Evolutionary conservation across 1,140 invertebrate species (phyloP), one percentile per base, ranked within the genome.

Genomic region (Octopus bimaculoides): DNA sequence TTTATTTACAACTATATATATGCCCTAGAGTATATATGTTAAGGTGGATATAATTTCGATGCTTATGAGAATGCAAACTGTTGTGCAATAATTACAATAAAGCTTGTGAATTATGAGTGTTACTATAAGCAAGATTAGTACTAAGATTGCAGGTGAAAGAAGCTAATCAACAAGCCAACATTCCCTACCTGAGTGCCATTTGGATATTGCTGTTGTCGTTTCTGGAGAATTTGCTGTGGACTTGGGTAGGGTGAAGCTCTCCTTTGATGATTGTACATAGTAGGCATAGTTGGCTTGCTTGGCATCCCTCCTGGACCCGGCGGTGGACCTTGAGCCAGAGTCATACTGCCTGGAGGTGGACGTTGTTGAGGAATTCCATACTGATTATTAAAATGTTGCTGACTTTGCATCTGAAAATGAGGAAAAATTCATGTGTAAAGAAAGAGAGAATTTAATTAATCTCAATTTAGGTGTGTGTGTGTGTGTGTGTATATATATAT

Each of bases 261-360:
- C 77, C 85, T 82, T 17, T 61, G 77, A 71, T 71, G 66, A 71
- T 71, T 71, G 75, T 86, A 86, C 85, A 87, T 85, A 61, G 80
- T 82, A 84, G 73, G 82, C 82, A 88, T 85, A 56, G 84, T 83
- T 12, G 81, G 80, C 82, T 87, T 89, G 78, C 84, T 86, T 1
- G 85, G 89, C 81, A 90, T 83, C 83, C 88, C 87, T 91, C 92
- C 85, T 92, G 92, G 82, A 12, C 90, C 89, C 61, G 90, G 88
- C 79, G 89, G 88, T 85, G 87, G 79, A 76, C 86, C 85, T 26
- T 81, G 84, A 52, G 81, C 85, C 78, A 83, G 83, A n/a, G 82
- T 83, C 81, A 86, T 85, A 14, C 79, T 80, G n/a, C 85, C 85
- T 73, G 86, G 84, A 41, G 82, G 84, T 52, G 82, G 84, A 26